Percentiles rank a stretch among this genome's conserved stretches.
These are phyloP conservation scores for Ennomos erosarius DNA, from an alignment of 2,888 invertebrate species.

Conservation along the genomic window DNA sequence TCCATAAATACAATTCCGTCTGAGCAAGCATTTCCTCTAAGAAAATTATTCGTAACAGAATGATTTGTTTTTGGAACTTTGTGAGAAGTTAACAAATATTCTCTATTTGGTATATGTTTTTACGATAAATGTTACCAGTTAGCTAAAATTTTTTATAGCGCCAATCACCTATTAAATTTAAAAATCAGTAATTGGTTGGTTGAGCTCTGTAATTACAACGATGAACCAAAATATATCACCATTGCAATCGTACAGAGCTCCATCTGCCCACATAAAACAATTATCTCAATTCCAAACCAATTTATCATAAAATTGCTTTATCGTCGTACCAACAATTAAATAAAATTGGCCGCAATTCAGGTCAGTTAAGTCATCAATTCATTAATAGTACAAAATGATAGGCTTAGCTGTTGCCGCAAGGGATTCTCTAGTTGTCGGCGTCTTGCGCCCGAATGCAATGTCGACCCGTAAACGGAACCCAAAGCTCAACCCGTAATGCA, in stretches of 20 bases:
- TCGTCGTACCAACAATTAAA: slow-evolving; percentile 66
- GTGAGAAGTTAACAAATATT: no score
- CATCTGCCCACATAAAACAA: slow-evolving; percentile 57
- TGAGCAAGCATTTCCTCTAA: slow-evolving; percentile 28
- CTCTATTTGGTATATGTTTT: no score
- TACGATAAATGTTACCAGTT: background rate
- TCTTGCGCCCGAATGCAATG: slow-evolving; percentile 71
- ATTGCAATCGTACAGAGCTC: slow-evolving; percentile 42
- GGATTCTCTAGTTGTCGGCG: slow-evolving; percentile 52
- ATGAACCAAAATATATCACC: slow-evolving; percentile 43
- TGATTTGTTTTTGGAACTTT: background rate
- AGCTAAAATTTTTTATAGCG: slow-evolving; percentile 8
- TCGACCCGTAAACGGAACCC: slow-evolving; percentile 72
- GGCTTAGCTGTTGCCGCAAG: slow-evolving; percentile 52
- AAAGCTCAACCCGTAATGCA: slow-evolving; percentile 60
- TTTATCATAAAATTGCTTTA: slow-evolving; percentile 70
- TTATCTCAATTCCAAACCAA: slow-evolving; percentile 59
- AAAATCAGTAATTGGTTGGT: slow-evolving; percentile 33
- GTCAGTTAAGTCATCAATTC: slow-evolving; percentile 73
- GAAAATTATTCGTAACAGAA: slow-evolving; percentile 12
- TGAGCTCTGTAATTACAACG: slow-evolving; percentile 42
- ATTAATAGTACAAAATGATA: slow-evolving; percentile 70
- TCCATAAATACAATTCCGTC: slow-evolving; percentile 26
- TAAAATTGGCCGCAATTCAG: slow-evolving; percentile 72
- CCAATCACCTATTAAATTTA: slow-evolving; percentile 25